phyloP scores from a whole-genome alignment of 2,888 invertebrate genomes.

The Gastrophysa polygoni region DNA sequence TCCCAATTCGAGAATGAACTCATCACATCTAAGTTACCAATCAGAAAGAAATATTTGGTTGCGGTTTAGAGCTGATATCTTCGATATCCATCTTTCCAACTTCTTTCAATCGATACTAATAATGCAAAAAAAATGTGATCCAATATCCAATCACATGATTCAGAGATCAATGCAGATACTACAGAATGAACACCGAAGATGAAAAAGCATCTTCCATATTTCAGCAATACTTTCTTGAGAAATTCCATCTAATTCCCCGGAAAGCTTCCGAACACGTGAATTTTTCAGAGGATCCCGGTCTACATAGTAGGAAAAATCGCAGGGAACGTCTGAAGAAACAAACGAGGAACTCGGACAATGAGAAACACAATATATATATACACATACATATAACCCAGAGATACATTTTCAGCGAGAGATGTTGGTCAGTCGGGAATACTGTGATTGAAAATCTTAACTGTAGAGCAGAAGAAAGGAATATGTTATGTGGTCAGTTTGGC shows the following conservation, averaged over 20 bases:
- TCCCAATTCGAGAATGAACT: too few species aligned
- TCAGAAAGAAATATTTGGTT: too few species aligned
- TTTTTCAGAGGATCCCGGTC: slow-evolving; percentile 3
- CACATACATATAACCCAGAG: slow-evolving; percentile 11
- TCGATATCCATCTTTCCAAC: too few species aligned
- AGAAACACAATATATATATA: slow-evolving; percentile 9
- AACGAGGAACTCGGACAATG: neutral
- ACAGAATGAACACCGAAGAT: neutral
- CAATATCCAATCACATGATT: neutral
- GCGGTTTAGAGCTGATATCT: too few species aligned
- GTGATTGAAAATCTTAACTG: slow-evolving; percentile 16
- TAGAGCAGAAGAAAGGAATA: neutral
- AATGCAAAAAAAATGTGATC: too few species aligned
- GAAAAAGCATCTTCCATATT: slow-evolving; percentile 13
- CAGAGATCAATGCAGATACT: neutral
- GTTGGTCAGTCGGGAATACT: slow-evolving; percentile 15
- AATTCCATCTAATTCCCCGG: neutral
- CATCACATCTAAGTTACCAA: too few species aligned
- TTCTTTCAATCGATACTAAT: too few species aligned
- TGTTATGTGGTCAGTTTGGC: neutral
- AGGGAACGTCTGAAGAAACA: neutral
- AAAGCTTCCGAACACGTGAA: slow-evolving; percentile 13
- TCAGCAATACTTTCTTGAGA: neutral
- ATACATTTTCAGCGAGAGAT: slow-evolving; percentile 12
- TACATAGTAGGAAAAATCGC: neutral